Percentiles rank a stretch among this genome's conserved stretches.
These are phyloP conservation scores for Ophioninae sp. DNA, from an alignment of 2,888 invertebrate species.

Conservation along the genomic window DNA sequence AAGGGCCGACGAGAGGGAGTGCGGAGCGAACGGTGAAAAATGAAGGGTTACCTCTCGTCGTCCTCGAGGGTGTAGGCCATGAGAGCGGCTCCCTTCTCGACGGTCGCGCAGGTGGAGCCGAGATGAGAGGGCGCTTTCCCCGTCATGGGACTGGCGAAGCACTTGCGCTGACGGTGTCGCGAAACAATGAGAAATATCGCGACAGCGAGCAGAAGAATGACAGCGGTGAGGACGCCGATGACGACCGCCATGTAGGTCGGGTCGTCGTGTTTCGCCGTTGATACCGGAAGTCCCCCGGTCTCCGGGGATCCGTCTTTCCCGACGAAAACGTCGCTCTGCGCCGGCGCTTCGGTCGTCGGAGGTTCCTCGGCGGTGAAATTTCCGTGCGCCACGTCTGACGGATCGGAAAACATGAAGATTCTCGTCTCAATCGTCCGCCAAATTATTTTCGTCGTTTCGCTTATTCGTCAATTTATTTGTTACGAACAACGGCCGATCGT, in stretches of 20 bases:
- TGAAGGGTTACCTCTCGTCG: conserved; percentile 75
- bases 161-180: conserved; percentile 87
- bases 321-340: conserved; percentile 82
- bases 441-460: too few species aligned
- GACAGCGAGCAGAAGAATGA: conserved; percentile 87
- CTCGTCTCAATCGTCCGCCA: background rate
- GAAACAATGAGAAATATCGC: conserved; percentile 88
- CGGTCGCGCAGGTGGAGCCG: conserved; percentile 80
- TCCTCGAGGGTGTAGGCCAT: conserved; percentile 80
- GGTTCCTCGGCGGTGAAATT: conserved; percentile 88
- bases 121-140: conserved; percentile 82
- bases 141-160: conserved; percentile 87
- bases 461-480: too few species aligned
- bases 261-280: conserved; percentile 87
- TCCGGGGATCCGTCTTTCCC: conserved; percentile 78
- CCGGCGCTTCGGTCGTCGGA: conserved; percentile 82
- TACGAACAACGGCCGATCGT: too few species aligned
- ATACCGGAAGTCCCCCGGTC: conserved; percentile 84
- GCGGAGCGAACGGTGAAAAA: conserved; percentile 3
- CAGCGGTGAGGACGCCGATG: conserved; percentile 88
- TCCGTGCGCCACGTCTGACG: conserved; percentile 85
- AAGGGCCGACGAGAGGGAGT: conserved; percentile 9
- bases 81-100: conserved; percentile 80
- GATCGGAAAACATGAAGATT: conserved; percentile 41
- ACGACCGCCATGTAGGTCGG: conserved; percentile 89